Conservation (phyloP, 2,888 invertebrate species). For the Lampropteryx suffumata region DNA sequence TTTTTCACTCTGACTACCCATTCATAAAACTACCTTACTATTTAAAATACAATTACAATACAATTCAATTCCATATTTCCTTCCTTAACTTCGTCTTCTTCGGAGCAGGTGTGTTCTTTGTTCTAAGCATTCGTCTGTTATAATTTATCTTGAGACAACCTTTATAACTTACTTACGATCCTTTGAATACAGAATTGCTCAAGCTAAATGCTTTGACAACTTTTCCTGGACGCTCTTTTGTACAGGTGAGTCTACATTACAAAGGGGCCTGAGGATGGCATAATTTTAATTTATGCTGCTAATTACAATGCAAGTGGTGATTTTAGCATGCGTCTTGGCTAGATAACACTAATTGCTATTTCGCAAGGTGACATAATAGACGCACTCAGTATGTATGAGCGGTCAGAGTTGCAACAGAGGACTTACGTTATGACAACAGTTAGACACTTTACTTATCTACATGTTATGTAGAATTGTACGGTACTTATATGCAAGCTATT, state of each 20-base stretch:
- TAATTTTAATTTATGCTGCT: slow-evolving; percentile 19
- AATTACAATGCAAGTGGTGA: slow-evolving; percentile 58
- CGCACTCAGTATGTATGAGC: slow-evolving; percentile 28
- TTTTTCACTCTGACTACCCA: too few species aligned
- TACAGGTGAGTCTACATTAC: slow-evolving; percentile 3
- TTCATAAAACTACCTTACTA: too few species aligned
- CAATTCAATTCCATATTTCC: too few species aligned
- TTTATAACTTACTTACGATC: background rate
- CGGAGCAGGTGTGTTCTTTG: too few species aligned
- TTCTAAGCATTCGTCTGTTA: too few species aligned
- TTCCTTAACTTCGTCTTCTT: too few species aligned
- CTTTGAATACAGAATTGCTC: background rate
- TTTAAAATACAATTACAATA: too few species aligned
- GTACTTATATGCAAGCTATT: background rate
- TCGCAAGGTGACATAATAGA: slow-evolving; percentile 31
- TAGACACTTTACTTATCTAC: background rate
- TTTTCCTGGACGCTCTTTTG: background rate
- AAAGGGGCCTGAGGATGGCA: slow-evolving; percentile 16
- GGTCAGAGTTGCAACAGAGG: slow-evolving; percentile 26
- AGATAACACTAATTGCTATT: slow-evolving; percentile 48
- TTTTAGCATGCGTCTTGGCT: slow-evolving; percentile 55
- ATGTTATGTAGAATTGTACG: background rate
- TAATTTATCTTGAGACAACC: too few species aligned
- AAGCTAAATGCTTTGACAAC: background rate
- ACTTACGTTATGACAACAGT: slow-evolving; percentile 3